Evolutionary conservation across 2,797 vertebrate species (phyloP), one percentile per base, ranked within the genome.

Genomic region (Enoplosus armatus): DNA sequence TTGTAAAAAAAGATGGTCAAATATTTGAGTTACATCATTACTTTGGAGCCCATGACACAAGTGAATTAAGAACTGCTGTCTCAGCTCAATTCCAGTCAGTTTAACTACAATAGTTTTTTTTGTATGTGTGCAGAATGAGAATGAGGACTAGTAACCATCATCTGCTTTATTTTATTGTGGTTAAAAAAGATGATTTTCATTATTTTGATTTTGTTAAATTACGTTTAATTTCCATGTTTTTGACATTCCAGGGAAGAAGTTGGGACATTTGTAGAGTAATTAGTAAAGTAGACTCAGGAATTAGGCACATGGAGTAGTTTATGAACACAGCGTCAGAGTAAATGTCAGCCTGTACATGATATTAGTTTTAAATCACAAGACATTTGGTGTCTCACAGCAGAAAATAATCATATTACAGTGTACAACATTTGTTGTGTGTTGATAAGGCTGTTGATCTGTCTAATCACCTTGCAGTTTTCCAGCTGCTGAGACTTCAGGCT

Each of bases 371-470:
- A 63, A 20, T 31, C 27, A 63, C 1, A 31, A 24, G 15, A n/a
- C 24, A 22, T 37, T 37, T 54, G 4, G 33, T 35, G 22, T 27
- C 43, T 65, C 60, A 20, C 11, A 31, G 61, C 3, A n/a, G 18
- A 33, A 53, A 39, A 62, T 22, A 62, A 55, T 68, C 20, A 62
- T 15, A 20, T n/a, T 18, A 53, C 24, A n/a, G 35, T 27, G n/a
- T 47, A 24, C 4, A 24, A 6, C 37, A 29, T 61, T 10, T 79
- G 33, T 8, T 51, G 15, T 39, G 22, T 54, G 53, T 31, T 60
- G 15, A 33, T 54, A 43, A 35, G 20, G 15, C 24, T 31, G 53
- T 41, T 50, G 62, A 72, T 37, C 45, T 14, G 55, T 71, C 59
- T n/a, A 55, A 71, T 33, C 37, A 41, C 47, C 16, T 11, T 7